phyloP scores from a whole-genome alignment of 2,113 vertebrate genomes.

The Phrynosoma blainvillii region DNA sequence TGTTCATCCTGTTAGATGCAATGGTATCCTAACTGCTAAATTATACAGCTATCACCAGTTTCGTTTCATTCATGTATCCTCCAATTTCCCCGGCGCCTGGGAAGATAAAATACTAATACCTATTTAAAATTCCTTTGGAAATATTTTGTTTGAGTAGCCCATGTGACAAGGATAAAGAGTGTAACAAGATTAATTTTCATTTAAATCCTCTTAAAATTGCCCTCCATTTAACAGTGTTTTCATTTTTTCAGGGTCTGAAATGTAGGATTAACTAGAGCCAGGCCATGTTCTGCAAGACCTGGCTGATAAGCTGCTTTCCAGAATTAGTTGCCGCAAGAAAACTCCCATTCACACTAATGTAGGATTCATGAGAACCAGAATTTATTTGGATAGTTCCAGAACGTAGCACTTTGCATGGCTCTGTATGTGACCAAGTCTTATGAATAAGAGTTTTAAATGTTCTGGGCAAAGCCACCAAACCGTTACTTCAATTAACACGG shows the following conservation, averaged over 20 bases:
- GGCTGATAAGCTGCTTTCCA: conserved; percentile 53
- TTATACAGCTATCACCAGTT: neutral
- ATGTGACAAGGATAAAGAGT: conserved; percentile 43
- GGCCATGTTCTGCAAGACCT: conserved; percentile 41
- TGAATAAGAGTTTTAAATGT: neutral
- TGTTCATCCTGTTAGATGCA: too few species aligned
- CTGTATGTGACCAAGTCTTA: neutral
- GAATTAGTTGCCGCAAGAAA: conserved; percentile 43
- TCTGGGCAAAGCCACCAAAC: conserved; percentile 9
- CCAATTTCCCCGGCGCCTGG: conserved; percentile 25
- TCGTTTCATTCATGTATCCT: neutral
- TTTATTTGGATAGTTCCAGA: conserved; percentile 9
- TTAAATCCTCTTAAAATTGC: conserved; percentile 61
- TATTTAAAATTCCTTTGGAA: conserved; percentile 29
- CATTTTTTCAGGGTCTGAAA: conserved; percentile 53
- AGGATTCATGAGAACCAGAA: conserved; percentile 23
- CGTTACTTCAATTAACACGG: neutral
- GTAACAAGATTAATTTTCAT: conserved; percentile 62
- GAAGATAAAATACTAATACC: conserved; percentile 32
- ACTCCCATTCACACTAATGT: conserved; percentile 15
- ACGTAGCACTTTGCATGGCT: neutral
- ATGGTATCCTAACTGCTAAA: too few species aligned
- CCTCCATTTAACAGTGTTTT: conserved; percentile 56
- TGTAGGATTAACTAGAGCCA: conserved; percentile 55
- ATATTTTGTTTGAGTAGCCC: neutral